Evolutionary conservation across 2,797 vertebrate genomes (phyloP).

Genomic region (Neomorphus geoffroyi): DNA sequence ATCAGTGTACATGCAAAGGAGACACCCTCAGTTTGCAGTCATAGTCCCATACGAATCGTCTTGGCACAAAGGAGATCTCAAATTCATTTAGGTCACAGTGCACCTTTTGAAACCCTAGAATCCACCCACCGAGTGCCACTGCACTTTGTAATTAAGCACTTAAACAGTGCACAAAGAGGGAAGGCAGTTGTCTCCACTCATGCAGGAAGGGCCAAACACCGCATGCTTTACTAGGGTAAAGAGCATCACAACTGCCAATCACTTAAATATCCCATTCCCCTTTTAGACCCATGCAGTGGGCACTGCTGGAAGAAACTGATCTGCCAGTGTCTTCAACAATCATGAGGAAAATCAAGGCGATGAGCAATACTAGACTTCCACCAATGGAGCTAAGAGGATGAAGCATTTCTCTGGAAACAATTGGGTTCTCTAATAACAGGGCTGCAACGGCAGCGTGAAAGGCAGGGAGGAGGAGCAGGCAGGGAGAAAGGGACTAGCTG

Average conservation of each 20-base stretch:
- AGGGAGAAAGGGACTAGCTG: slow-evolving; percentile 60
- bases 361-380: not conserved
- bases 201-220: not conserved
- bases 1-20: not conserved
- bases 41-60: not conserved
- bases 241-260: not conserved
- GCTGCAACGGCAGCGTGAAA: not conserved
- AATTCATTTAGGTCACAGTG: not conserved
- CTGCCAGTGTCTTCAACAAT: not conserved
- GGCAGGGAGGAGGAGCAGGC: slow-evolving; percentile 61
- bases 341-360: not conserved
- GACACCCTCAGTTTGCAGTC: not conserved
- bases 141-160: not conserved
- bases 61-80: not conserved
- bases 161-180: not conserved
- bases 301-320: not conserved
- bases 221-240: not conserved
- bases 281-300: not conserved
- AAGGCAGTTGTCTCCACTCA: not conserved
- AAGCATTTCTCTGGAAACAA: slow-evolving; percentile 60
- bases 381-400: not conserved
- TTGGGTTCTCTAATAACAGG: slow-evolving; percentile 52
- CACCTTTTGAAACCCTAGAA: not conserved
- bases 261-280: not conserved
- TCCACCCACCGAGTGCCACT: not conserved